Base-by-base conservation (phyloP, 2,797 vertebrate species). In the Eupleurogrammus muticus region DNA sequence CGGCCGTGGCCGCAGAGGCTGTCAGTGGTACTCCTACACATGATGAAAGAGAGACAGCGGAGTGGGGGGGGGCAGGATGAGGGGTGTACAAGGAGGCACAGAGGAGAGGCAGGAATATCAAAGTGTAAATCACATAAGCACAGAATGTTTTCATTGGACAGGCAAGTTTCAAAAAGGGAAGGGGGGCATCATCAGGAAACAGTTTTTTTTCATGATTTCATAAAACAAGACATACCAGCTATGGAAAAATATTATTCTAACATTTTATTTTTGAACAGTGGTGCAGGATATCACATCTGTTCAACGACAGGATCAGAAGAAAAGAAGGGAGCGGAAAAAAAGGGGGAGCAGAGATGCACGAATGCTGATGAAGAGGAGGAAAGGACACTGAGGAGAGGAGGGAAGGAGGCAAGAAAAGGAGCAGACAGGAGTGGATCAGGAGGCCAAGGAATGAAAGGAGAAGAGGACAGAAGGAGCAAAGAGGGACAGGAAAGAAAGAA, bases 31-130 rank as follows among this genome's bases (percentile, higher is more conserved):
- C 67, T 80, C 79, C 54, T 48, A 47, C 70, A 66, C 36, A 66
- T 74, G 74, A 86, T 85, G 75, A 86, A 86, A 85, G 82, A 51
- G 40, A 80, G 54, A 52, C 16, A 16, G 75, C 2, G 2, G 38
- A 42, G 70, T 38, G 65, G 73, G 9, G 44, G 4, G 59, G 68
- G 53, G 51, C 47, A 52, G 53, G 50, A 47, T 21, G 62, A 68
- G 38, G 5, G 10, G 23, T 38, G 42, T 16, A 35, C 4, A 17
- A 57, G 50, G 23, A 14, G 28, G 53, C 47, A 56, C n/a, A 68
- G 44, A 51, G 49, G 24, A 59, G 35, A 53, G 10, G 28, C 20
- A 13, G 62, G 32, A 58, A 35, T 24, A 13, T 34, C 44, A 66
- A 72, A 66, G 24, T 14, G 14, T 48, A 46, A 14, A 62, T 61